These are phyloP conservation scores for Pammene fasciana DNA, from an alignment of 2,888 invertebrate genomes.

Conservation along the genomic window DNA sequence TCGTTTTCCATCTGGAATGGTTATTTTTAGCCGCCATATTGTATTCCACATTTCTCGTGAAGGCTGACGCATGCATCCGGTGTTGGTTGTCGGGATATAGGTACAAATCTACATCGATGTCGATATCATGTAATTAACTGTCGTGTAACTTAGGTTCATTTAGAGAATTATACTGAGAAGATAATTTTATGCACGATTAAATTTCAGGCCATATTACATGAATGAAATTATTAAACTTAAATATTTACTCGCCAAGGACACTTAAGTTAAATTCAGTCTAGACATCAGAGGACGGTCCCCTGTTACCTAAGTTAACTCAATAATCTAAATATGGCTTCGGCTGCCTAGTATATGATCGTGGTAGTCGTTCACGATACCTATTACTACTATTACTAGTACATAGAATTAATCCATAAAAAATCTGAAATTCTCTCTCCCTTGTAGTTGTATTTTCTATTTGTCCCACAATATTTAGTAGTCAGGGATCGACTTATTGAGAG, in stretches of 20 bases:
- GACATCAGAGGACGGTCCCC: background rate
- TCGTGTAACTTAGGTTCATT: background rate
- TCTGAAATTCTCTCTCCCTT: too few relatives aligned
- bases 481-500: too few relatives aligned
- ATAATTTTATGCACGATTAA: too few relatives aligned
- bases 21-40: conserved; percentile 16
- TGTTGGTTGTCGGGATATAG: background rate
- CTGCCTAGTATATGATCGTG: background rate
- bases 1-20: conserved; percentile 6
- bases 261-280: background rate
- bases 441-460: too few relatives aligned
- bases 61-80: conserved; percentile 2
- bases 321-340: background rate
- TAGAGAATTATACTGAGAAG: too few relatives aligned
- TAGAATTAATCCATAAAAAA: background rate
- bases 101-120: background rate
- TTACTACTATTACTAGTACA: background rate
- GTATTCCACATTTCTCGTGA: conserved; percentile 5
- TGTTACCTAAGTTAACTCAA: background rate
- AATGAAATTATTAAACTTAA: background rate
- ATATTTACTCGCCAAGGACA: background rate
- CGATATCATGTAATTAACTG: background rate
- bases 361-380: background rate
- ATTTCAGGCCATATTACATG: background rate
- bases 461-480: too few relatives aligned